A percentile compares a stretch with the other conserved stretches of the same genome.
phyloP scores from a whole-genome alignment of 1,140 invertebrate genomes.

The Penaeus japonicus region DNA sequence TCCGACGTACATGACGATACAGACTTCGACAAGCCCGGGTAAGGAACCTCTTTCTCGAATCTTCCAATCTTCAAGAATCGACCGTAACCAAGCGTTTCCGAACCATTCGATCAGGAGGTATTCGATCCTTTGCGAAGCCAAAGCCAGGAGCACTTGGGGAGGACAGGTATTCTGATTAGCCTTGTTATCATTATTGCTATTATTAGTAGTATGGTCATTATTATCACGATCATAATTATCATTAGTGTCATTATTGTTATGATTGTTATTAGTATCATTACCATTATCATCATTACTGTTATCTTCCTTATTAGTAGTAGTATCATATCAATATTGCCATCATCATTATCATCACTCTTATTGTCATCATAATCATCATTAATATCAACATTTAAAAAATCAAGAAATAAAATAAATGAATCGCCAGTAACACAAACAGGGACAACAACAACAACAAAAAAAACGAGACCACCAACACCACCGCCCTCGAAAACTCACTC shows the following conservation, averaged over 20 bases:
- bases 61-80: conserved; percentile 77
- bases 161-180: too few species aligned
- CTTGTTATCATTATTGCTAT: too few species aligned
- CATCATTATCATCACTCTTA: not conserved
- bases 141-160: conserved; percentile 75
- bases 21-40: conserved; percentile 82
- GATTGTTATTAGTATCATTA: too few species aligned
- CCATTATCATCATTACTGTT: too few species aligned
- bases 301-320: too few species aligned
- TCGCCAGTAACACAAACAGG: not conserved
- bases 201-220: too few species aligned
- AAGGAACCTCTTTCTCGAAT: conserved; percentile 80
- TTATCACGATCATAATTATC: too few species aligned
- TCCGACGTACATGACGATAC: conserved; percentile 72
- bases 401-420: too few species aligned
- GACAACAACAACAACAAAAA: not conserved
- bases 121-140: conserved; percentile 83
- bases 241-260: too few species aligned
- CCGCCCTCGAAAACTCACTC: conserved; percentile 68
- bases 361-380: not conserved
- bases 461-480: not conserved
- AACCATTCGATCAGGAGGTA: conserved; percentile 80
- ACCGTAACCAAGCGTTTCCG: conserved; percentile 76
- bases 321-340: not conserved
- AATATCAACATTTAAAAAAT: too few species aligned